Conservation (phyloP, 2,113 vertebrate species). For the Petromus typicus region DNA sequence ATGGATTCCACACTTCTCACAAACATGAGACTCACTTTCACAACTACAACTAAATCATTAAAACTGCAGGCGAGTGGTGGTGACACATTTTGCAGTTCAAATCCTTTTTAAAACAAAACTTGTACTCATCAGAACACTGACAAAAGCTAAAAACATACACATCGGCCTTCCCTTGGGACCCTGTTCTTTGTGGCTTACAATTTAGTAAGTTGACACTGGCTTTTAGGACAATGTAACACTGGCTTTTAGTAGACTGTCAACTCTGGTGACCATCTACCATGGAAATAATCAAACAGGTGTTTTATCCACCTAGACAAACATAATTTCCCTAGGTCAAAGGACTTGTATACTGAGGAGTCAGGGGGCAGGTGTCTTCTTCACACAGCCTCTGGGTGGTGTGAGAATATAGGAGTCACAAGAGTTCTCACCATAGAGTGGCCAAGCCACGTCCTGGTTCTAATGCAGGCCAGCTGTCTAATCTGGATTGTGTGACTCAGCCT, state of each 20-base stretch:
- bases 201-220: not conserved
- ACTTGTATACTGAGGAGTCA: not conserved
- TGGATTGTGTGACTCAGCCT: not conserved
- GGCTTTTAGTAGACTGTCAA: not conserved
- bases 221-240: not conserved
- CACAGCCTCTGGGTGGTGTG: not conserved
- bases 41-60: conserved; percentile 70
- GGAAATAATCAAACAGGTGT: not conserved
- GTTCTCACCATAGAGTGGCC: not conserved
- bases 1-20: conserved; percentile 24
- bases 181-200: not conserved
- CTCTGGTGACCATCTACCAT: not conserved
- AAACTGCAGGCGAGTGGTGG: conserved; percentile 39
- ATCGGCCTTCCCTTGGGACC: not conserved
- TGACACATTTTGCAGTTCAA: conserved; percentile 53
- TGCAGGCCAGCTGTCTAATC: not conserved
- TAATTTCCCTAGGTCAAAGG: not conserved
- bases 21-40: conserved; percentile 67
- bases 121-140: conserved; percentile 1
- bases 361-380: not conserved
- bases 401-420: not conserved
- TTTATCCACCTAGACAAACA: not conserved
- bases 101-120: conserved; percentile 50
- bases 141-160: conserved; percentile 55
- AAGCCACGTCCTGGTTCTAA: not conserved